These are phyloP conservation scores for Penelope pileata DNA, from an alignment of 2,113 vertebrate species.

Conservation along the genomic window DNA sequence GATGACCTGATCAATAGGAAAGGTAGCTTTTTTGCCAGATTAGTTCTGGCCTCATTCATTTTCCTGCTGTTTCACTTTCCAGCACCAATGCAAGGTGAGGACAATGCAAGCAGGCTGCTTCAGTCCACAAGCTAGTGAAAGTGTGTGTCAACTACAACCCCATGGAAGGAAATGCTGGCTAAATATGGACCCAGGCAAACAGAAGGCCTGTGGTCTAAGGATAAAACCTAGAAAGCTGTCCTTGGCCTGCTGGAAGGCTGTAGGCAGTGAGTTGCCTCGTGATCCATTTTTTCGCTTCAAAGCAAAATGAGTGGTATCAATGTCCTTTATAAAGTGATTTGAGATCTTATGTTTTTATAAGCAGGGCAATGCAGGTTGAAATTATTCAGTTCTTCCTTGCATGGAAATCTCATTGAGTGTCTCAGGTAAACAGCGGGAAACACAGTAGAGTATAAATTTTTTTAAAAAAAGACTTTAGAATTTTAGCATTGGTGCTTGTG, in stretches of 20 bases:
- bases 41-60: neutral
- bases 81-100: neutral
- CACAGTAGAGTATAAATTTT: neutral
- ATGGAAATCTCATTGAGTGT: neutral
- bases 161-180: neutral
- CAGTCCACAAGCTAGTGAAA: neutral
- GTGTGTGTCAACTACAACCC: neutral
- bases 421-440: neutral
- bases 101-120: neutral
- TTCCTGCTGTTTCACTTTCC: neutral
- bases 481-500: neutral
- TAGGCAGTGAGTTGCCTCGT: neutral
- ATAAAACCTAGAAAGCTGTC: conserved; percentile 26
- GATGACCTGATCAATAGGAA: neutral
- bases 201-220: neutral
- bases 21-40: neutral
- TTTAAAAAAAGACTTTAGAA: neutral
- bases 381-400: neutral
- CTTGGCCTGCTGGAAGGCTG: neutral
- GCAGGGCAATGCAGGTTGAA: neutral
- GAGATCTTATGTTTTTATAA: neutral
- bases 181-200: neutral
- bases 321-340: neutral
- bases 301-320: neutral
- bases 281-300: neutral